These are phyloP conservation scores for Osmoderma eremita DNA, from an alignment of 2,888 invertebrate species.

Conservation along the genomic window DNA sequence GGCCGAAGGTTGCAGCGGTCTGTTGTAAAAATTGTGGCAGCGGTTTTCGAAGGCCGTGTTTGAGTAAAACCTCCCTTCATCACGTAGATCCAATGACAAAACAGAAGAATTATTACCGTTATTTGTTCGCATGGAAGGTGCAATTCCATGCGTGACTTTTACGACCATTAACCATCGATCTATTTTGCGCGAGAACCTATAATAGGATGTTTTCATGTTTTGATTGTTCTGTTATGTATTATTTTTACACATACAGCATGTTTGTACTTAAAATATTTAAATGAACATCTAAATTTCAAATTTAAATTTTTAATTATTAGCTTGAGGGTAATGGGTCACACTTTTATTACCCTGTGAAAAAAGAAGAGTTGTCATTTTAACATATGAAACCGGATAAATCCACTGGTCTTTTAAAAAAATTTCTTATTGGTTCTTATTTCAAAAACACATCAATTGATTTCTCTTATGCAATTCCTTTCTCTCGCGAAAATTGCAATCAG, in stretches of 20 bases:
- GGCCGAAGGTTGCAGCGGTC: conserved; percentile 12
- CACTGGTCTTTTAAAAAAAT: no score
- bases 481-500: no score
- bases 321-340: no score
- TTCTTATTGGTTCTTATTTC: no score
- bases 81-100: not conserved
- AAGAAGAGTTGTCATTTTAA: no score
- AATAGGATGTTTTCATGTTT: not conserved
- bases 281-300: not conserved
- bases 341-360: no score
- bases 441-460: no score
- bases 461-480: no score
- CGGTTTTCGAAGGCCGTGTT: conserved; percentile 21
- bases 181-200: conserved; percentile 1
- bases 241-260: conserved; percentile 4
- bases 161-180: conserved; percentile 8
- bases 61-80: conserved; percentile 21
- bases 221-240: no score
- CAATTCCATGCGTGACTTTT: conserved; percentile 10
- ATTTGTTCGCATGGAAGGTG: not conserved
- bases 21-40: conserved; percentile 2
- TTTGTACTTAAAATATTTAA: conserved; percentile 1
- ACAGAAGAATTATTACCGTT: not conserved
- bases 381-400: no score
- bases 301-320: no score